Evolutionary conservation across 2,113 vertebrate genomes (phyloP).

Genomic region (Scytalopus superciliaris): DNA sequence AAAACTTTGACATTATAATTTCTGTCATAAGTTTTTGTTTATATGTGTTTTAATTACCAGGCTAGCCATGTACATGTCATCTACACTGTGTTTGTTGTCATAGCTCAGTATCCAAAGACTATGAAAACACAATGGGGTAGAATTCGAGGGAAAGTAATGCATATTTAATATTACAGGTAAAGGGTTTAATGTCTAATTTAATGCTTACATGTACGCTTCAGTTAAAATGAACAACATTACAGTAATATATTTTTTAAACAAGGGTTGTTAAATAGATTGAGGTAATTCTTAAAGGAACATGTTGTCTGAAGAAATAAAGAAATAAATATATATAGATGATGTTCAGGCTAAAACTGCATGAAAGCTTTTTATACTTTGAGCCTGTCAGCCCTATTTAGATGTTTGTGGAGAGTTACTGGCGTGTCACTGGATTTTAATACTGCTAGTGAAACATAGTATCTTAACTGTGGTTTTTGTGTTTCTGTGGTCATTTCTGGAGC

Average conservation of each 20-base stretch:
- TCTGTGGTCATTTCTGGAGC: background rate
- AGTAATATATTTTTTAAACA: background rate
- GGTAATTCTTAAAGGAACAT: background rate
- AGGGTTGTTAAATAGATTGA: background rate
- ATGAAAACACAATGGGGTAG: background rate
- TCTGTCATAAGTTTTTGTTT: background rate
- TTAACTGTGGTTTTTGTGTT: background rate
- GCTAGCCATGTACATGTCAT: fast-evolving
- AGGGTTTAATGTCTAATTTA: background rate
- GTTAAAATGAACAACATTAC: background rate
- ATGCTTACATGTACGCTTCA: background rate
- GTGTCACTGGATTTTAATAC: background rate
- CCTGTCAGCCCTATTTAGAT: background rate
- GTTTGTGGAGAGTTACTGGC: background rate
- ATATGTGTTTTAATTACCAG: background rate
- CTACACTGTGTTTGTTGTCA: background rate
- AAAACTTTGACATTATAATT: background rate
- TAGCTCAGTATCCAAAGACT: background rate
- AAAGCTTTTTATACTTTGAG: background rate
- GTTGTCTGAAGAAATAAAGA: background rate
- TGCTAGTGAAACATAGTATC: background rate
- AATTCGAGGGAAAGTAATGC: background rate
- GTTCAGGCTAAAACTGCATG: background rate
- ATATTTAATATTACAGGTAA: background rate
- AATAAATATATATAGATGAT: background rate